Conservation (phyloP, 1,140 invertebrate genomes). For the Pissodes strobi region DNA sequence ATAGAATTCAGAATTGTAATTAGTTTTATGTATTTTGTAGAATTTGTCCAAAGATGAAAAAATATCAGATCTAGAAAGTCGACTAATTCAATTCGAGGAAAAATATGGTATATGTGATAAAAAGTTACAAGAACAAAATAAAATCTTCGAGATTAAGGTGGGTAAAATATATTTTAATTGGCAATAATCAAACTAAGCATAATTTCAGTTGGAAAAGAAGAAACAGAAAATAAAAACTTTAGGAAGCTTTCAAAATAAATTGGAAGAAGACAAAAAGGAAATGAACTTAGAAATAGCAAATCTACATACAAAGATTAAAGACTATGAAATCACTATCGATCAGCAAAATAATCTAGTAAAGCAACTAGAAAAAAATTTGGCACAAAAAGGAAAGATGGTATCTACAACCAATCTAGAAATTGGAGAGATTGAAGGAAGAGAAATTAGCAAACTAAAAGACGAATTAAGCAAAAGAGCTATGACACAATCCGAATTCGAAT, state of each 20-base stretch:
- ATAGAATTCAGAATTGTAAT: constrained; percentile 17
- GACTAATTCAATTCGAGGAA: constrained; percentile 65
- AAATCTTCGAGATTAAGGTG: constrained; percentile 66
- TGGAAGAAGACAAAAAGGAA: constrained; percentile 58
- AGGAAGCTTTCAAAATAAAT: constrained; percentile 63
- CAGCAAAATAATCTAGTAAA: constrained; percentile 64
- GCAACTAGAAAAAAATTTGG: constrained; percentile 58
- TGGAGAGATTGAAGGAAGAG: constrained; percentile 31
- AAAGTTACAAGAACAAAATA: constrained; percentile 64
- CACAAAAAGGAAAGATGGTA: constrained; percentile 42
- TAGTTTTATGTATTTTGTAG: constrained; percentile 51
- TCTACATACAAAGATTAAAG: constrained; percentile 62
- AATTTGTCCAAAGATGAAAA: constrained; percentile 62
- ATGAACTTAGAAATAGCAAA: constrained; percentile 52
- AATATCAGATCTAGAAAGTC: constrained; percentile 62
- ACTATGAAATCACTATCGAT: constrained; percentile 61
- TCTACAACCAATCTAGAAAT: constrained; percentile 37
- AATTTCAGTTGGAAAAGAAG: constrained; percentile 63
- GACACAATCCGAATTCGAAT: constrained; percentile 60
- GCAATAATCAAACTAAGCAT: background rate
- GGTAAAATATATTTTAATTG: constrained; percentile 11
- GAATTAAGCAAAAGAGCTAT: constrained; percentile 59
- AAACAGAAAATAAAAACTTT: constrained; percentile 61
- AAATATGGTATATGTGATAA: constrained; percentile 65
- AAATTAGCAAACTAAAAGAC: constrained; percentile 46